Evolutionary conservation across 1,140 invertebrate species (phyloP).

Genomic region (Bilobella aurantiaca): DNA sequence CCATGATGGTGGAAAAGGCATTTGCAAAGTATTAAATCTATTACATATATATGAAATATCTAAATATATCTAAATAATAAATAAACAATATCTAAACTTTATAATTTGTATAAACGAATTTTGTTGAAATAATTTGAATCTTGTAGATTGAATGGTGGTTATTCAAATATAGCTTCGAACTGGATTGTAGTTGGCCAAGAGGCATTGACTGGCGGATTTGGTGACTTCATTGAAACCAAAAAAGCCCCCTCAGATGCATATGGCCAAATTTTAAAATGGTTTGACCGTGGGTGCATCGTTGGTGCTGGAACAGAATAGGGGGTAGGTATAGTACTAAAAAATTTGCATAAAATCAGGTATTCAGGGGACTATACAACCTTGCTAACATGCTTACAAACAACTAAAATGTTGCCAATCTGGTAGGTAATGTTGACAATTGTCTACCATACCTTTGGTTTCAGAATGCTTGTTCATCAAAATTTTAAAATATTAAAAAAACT

Average conservation of each 20-base stretch:
- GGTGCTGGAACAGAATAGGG: background rate
- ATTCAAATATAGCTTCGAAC: background rate
- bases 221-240: background rate
- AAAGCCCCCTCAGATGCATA: background rate
- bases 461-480: too few relatives aligned
- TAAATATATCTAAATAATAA: background rate
- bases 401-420: too few relatives aligned
- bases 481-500: too few relatives aligned
- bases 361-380: too few relatives aligned
- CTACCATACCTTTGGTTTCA: too few relatives aligned
- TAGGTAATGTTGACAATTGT: too few relatives aligned
- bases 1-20: background rate
- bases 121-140: too few relatives aligned
- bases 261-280: background rate
- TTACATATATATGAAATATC: background rate
- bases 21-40: background rate
- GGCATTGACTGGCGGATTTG: background rate
- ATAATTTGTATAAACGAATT: too few relatives aligned
- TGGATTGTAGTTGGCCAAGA: background rate
- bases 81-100: too few relatives aligned
- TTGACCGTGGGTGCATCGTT: background rate
- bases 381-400: too few relatives aligned
- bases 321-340: background rate
- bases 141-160: background rate
- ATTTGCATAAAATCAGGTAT: too few relatives aligned